A percentile compares a stretch with the other conserved stretches of the same genome.
phyloP scores from a whole-genome alignment of 1,140 invertebrate species.

The Micrasema minimum region DNA sequence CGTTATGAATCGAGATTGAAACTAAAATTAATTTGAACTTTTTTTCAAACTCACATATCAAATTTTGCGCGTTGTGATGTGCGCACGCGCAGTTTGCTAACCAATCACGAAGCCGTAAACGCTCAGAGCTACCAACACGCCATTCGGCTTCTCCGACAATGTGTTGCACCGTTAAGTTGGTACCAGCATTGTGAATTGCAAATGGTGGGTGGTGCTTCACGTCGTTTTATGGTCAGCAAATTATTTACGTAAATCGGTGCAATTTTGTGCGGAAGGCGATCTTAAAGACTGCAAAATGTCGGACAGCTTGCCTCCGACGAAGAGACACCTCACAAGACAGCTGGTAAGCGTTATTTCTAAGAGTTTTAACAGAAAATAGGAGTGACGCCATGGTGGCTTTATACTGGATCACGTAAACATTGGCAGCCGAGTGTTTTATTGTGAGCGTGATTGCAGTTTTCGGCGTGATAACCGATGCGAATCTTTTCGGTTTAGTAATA shows the following conservation, averaged over 20 bases:
- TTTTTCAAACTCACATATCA: constrained; percentile 15
- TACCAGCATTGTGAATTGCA: constrained; percentile 65
- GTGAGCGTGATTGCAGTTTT: constrained; percentile 31
- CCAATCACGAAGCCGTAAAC: constrained; percentile 23
- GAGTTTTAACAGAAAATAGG: constrained; percentile 57
- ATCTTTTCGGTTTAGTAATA: neutral
- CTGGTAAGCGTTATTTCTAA: constrained; percentile 66
- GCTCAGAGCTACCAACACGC: constrained; percentile 9
- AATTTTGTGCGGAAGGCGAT: constrained; percentile 64
- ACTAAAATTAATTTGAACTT: constrained; percentile 8
- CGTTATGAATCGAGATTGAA: constrained; percentile 4
- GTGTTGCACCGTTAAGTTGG: constrained; percentile 55
- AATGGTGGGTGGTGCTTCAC: constrained; percentile 68
- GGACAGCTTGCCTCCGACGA: constrained; percentile 67
- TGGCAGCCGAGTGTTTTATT: constrained; percentile 54
- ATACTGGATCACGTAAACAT: constrained; percentile 69
- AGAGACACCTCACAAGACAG: constrained; percentile 66
- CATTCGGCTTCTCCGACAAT: constrained; percentile 22
- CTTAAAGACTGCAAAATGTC: constrained; percentile 65
- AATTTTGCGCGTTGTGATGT: constrained; percentile 32
- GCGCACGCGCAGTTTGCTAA: constrained; percentile 15
- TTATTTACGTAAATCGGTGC: constrained; percentile 69
- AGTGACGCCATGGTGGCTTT: constrained; percentile 68
- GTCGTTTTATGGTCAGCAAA: constrained; percentile 67
- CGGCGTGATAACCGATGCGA: neutral